phyloP scores from a whole-genome alignment of 1,140 invertebrate species.

The Rhizoglyphus robini region DNA sequence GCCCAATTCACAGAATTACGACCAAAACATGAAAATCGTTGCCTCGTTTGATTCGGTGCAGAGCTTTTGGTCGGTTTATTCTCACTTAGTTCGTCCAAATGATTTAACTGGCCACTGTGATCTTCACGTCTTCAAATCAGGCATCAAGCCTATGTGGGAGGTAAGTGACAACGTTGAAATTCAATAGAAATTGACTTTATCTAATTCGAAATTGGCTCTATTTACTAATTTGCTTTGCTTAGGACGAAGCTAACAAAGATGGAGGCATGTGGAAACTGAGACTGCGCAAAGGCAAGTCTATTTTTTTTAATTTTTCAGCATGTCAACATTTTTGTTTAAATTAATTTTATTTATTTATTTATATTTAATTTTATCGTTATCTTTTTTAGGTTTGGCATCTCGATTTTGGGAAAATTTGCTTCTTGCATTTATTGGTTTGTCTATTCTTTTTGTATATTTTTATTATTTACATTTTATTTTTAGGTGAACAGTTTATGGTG shows the following conservation, averaged over 20 bases:
- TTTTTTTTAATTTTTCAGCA: neutral
- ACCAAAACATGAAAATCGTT: constrained; percentile 62
- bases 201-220: too few species aligned
- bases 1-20: constrained; percentile 47
- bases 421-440: constrained; percentile 59
- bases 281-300: constrained; percentile 56
- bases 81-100: constrained; percentile 71
- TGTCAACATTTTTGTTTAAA: neutral
- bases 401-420: constrained; percentile 97
- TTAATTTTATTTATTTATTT: neutral
- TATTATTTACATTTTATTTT: too few species aligned
- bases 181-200: neutral
- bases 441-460: too few species aligned
- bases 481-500: constrained; percentile 97
- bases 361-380: neutral
- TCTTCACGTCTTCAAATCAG: constrained; percentile 94
- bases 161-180: constrained; percentile 41
- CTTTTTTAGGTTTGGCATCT: constrained; percentile 54
- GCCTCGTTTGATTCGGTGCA: constrained; percentile 57
- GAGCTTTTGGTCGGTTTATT: constrained; percentile 92
- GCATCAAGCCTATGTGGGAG: constrained; percentile 98
- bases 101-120: constrained; percentile 80
- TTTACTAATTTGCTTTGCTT: too few species aligned
- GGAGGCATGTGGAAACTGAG: constrained; percentile 95
- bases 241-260: constrained; percentile 81